These are phyloP conservation scores for Acinonyx jubatus DNA, from an alignment of 2,113 vertebrate genomes.

Conservation along the genomic window DNA sequence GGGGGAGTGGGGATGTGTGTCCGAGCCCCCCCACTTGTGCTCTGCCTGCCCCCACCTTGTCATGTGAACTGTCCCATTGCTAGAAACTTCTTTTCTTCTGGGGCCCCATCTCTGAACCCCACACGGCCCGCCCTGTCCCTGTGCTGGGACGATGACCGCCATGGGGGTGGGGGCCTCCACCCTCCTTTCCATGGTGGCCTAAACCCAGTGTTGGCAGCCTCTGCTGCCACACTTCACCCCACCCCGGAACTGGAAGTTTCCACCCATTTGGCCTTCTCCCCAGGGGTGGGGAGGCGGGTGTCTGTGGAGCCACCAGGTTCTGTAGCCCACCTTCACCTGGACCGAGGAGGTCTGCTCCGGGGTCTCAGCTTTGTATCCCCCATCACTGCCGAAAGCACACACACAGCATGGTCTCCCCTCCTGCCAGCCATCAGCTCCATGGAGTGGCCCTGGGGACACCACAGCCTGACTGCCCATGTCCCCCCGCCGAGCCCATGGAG, in stretches of 20 bases:
- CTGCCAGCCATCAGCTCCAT: background rate
- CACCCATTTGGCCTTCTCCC: background rate
- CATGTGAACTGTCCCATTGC: background rate
- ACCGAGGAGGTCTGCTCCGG: fast-evolving
- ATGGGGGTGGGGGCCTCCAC: fast-evolving
- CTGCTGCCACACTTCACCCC: background rate
- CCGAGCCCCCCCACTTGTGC: no score
- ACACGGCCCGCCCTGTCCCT: background rate
- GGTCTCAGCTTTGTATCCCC: background rate
- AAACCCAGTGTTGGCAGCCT: background rate
- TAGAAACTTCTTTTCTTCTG: background rate
- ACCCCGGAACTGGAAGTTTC: background rate
- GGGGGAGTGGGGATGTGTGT: background rate
- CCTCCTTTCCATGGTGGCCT: background rate
- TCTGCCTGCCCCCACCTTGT: no score
- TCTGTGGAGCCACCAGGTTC: background rate
- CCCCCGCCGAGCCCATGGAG: background rate
- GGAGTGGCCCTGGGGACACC: background rate
- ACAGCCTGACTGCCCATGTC: background rate
- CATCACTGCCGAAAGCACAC: background rate
- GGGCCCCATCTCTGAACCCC: background rate
- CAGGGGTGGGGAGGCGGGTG: fast-evolving
- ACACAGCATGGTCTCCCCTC: fast-evolving
- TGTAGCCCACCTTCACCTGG: background rate
- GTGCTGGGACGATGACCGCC: background rate